Percentiles rank a stretch among this genome's conserved stretches.
Conservation (phyloP, 2,888 invertebrate genomes). For the Fabriciana adippe region DNA sequence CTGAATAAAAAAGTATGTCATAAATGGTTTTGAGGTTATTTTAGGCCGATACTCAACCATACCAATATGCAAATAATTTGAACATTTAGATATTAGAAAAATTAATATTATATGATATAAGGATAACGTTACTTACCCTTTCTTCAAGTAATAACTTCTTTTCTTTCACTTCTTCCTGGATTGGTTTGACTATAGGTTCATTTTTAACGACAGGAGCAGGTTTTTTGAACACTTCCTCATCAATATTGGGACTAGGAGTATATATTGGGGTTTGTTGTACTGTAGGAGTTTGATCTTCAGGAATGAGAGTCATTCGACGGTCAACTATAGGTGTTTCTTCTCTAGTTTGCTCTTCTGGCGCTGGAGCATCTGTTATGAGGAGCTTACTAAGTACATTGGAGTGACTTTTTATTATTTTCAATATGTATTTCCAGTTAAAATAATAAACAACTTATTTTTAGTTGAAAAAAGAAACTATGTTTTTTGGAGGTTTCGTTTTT, state of each 20-base stretch:
- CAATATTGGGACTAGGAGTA: slow-evolving; percentile 24
- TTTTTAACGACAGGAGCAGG: slow-evolving; percentile 41
- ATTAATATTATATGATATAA: not conserved
- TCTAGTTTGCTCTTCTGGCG: slow-evolving; percentile 54
- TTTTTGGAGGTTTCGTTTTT: no score
- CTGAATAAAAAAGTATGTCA: slow-evolving; percentile 5
- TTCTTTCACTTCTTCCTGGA: slow-evolving; percentile 49
- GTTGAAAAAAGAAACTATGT: not conserved
- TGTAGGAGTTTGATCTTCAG: slow-evolving; percentile 52
- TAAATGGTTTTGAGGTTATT: not conserved
- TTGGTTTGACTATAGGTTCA: slow-evolving; percentile 49
- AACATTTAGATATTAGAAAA: no score
- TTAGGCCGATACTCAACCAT: no score
- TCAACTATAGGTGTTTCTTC: slow-evolving; percentile 66
- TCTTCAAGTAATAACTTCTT: slow-evolving; percentile 38
- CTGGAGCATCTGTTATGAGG: slow-evolving; percentile 59
- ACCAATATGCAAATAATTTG: no score
- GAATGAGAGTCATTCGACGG: slow-evolving; percentile 72
- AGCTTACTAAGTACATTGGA: slow-evolving; percentile 40
- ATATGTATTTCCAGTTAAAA: not conserved
- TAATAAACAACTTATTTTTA: not conserved
- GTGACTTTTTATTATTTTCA: not conserved
- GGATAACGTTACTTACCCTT: slow-evolving; percentile 40
- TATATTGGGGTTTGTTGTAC: slow-evolving; percentile 43
- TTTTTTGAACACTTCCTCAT: slow-evolving; percentile 37